Base-by-base conservation (phyloP, 2,797 vertebrate genomes). In the Pachyuromys duprasi region DNA sequence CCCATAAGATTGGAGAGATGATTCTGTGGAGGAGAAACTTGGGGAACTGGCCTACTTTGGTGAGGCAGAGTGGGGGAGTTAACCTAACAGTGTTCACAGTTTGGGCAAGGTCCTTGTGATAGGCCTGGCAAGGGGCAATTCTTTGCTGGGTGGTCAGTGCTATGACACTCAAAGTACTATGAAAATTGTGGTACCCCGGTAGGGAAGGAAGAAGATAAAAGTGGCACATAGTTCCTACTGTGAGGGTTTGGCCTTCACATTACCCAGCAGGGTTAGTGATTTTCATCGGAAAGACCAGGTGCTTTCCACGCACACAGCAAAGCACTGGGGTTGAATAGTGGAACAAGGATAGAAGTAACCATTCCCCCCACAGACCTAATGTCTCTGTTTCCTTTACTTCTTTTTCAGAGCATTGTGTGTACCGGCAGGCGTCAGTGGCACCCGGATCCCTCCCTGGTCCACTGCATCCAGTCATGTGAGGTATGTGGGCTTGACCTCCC, bases 381-480 rank as follows among this genome's bases (percentile, higher is more conserved):
- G 0, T 31, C 36, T 92, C 28, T 80, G 91, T 80, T 87, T 89
- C 75, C 76, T 14, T 74, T 33, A 79, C 70, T 76, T 86, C 42
- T 79, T 81, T 86, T 90, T 57, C 98, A 99, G 99, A 99, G 97
- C 94, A 99, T 99, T 0, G 98, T 99, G 97, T 99, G 99, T 97
- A 99, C 99, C 0, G 99, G 99, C 76, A 98, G 98, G 98, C 98
- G 98, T 98, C 99, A 96, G 55, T 99, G 99, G 99, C 98, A 99
- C 80, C 99, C 99, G 2, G 98, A 99, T 90, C 99, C 99, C 24
- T 96, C 97, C 8, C 97, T 98, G 97, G 98, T 99, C 96, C 98
- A 99, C 96, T 99, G 99, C 98, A 99, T 99, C 97, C 99, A 98
- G 96, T 99, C 99, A 0, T 99, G 99, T 57, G 99, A 99, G 99